Evolutionary conservation across 2,888 invertebrate genomes (phyloP).

Genomic region (Parnassius glacialis): DNA sequence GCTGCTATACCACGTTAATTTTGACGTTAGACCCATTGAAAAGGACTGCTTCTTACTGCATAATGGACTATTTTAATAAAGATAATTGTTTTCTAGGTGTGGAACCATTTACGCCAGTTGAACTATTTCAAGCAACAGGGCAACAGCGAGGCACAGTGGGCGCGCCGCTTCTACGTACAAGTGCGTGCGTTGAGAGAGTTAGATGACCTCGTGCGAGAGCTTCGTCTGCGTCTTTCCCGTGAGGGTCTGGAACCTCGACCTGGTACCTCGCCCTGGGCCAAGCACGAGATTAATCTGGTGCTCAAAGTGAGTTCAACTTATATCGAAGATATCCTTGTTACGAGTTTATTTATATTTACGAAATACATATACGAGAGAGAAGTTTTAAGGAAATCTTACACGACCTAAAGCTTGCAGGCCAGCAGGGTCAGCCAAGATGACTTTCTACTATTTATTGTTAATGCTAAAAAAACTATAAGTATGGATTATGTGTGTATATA

Average conservation of each 20-base stretch:
- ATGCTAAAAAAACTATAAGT: no score
- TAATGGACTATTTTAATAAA: background rate
- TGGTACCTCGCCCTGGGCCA: slow-evolving; percentile 58
- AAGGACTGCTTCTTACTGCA: no score
- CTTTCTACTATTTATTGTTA: no score
- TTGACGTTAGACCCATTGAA: no score
- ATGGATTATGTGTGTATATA: no score
- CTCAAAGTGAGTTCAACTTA: slow-evolving; percentile 51
- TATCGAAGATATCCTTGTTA: no score
- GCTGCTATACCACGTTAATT: no score
- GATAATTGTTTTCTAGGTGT: slow-evolving; percentile 74
- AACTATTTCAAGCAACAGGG: slow-evolving; percentile 76
- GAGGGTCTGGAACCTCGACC: slow-evolving; percentile 82
- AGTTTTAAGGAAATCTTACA: no score
- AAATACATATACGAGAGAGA: no score
- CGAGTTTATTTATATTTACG: no score
- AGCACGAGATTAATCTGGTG: slow-evolving; percentile 52
- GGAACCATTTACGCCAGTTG: slow-evolving; percentile 82
- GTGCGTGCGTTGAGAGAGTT: slow-evolving; percentile 87
- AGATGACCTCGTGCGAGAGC: slow-evolving; percentile 85
- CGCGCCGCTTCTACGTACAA: slow-evolving; percentile 85
- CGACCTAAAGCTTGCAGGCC: no score
- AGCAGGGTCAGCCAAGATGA: no score
- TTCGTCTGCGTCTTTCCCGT: slow-evolving; percentile 81
- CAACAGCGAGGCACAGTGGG: slow-evolving; percentile 83